Evolutionary conservation across 2,888 invertebrate genomes (phyloP), one percentile per base, ranked within the genome.

Genomic region (Nomada ferruginata): DNA sequence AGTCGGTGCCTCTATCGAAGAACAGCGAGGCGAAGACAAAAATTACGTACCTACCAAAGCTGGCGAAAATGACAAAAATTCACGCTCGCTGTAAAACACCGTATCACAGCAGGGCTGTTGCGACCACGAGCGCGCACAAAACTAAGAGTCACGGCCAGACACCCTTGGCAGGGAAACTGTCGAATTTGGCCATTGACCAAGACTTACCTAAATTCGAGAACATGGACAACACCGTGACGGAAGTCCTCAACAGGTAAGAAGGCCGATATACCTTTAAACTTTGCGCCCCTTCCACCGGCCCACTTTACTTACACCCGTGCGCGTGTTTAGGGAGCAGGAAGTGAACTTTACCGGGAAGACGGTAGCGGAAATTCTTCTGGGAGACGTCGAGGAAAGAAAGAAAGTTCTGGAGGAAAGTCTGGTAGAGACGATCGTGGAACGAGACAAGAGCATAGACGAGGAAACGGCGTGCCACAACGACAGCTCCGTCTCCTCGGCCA

Each of bases 401-500:
- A 91, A 89, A 65, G 76, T 92, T 13, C 82, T 92, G 5, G 88
- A 90, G 7, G 76, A 76, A 0, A 60, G 20, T 1, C n/a, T 50
- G 0, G 23, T 57, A 26, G 76, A 65, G 23, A 85, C 88, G 53
- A 89, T 89, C 71, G 75, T 61, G 4, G 90, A 89, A 9, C 76
- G 76, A 0, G 85, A 87, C 15, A 84, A 85, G 63, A 75, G 76
- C 15, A 60, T 18, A 42, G 80, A 61, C 1, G 73, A 87, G 71
- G 85, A 86, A 15, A 83, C 85, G 53, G 84, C 88, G 0, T 65
- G 79, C 15, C 92, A 92, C 79, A 93, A 93, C 85, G 93, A 94
- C 76, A 93, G 93, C 75, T 92, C 93, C 4, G 90, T 94, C 1
- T 93, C 92, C 0, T 93, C 93, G 70, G 93, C 93, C 2, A 93